These are phyloP conservation scores for Chelonus insularis DNA, from an alignment of 1,140 invertebrate species.

Conservation along the genomic window DNA sequence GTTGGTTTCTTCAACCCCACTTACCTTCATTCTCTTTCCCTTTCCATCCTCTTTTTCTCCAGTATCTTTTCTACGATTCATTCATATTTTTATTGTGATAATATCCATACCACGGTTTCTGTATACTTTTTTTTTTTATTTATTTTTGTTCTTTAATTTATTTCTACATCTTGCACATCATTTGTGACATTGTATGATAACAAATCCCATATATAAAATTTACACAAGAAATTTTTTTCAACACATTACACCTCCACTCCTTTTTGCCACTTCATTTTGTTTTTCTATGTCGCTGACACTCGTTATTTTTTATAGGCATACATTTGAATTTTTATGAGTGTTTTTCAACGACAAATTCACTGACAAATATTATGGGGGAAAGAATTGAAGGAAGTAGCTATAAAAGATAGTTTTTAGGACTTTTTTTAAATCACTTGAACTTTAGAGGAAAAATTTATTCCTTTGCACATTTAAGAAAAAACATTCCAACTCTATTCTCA, in stretches of 20 bases:
- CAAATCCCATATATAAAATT: not conserved
- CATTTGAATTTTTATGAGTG: not conserved
- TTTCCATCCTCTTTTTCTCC: not conserved
- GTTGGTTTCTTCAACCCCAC: constrained; percentile 26
- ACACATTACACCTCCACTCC: not conserved
- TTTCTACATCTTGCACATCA: not conserved
- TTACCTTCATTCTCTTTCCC: not conserved
- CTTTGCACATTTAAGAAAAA: too few relatives aligned
- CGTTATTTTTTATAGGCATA: not conserved
- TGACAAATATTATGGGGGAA: too few relatives aligned
- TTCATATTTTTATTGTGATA: not conserved
- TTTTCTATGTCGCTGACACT: too few relatives aligned
- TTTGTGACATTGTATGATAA: not conserved
- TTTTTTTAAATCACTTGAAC: too few relatives aligned
- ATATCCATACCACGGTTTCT: too few relatives aligned
- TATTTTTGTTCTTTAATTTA: not conserved
- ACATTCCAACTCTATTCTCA: too few relatives aligned
- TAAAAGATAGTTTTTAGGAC: too few relatives aligned
- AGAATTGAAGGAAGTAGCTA: too few relatives aligned
- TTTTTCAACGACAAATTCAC: not conserved
- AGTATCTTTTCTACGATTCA: not conserved
- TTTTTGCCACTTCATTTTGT: not conserved
- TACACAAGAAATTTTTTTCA: too few relatives aligned
- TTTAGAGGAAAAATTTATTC: too few relatives aligned
- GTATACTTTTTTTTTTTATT: not conserved